Evolutionary conservation across 2,113 vertebrate species (phyloP), one percentile per base, ranked within the genome.

Genomic region (Tupaia chinensis): DNA sequence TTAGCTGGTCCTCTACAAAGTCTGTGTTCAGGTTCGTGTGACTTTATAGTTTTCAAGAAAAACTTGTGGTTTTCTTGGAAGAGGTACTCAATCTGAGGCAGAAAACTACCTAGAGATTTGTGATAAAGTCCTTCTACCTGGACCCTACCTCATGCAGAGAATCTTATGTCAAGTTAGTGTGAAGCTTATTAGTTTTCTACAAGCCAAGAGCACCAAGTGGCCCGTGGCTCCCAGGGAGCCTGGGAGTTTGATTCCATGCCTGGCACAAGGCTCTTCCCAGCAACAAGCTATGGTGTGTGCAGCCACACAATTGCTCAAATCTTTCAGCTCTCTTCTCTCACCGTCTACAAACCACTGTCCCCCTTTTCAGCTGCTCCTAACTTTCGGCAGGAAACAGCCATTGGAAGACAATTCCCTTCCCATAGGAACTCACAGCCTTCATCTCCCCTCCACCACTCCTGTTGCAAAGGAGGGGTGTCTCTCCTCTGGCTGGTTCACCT

Each of bases 41-140:
- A 25, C 27, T 80, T 96, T 22, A 70, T 22, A 80, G n/a, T 81
- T 70, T 96, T 80, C 9, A 22, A 63, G 65, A 60, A 60, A 94
- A 85, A 69, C 2, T 25, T 2, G 9, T 86, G 32, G 61, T 66
- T 94, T 86, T 92, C 80, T 89, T 94, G 70, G 14, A 81, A 85
- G 88, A 81, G 70, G 44, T 34, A 54, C 69, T 87, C 61, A 56
- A 79, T 58, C 58, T 89, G 88, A 84, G 44, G 85, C 17, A 44
- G 44, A 80, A 78, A 80, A 60, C 17, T 19, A 7, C 29, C 72
- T 70, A 78, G n/a, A 96, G 20, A 65, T 34, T 29, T 74, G 53
- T 82, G 92, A 66, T 44, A 23, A 17, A 56, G 9, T 56, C 32
- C 56, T 91, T 4, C 73, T 78, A 19, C 20, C 53, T 20, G 19